Percentiles rank a stretch among this genome's conserved stretches.
phyloP scores from a whole-genome alignment of 30 jellyfish, hydroid and myxozoan species.

The Nemopilema nomurai region DNA sequence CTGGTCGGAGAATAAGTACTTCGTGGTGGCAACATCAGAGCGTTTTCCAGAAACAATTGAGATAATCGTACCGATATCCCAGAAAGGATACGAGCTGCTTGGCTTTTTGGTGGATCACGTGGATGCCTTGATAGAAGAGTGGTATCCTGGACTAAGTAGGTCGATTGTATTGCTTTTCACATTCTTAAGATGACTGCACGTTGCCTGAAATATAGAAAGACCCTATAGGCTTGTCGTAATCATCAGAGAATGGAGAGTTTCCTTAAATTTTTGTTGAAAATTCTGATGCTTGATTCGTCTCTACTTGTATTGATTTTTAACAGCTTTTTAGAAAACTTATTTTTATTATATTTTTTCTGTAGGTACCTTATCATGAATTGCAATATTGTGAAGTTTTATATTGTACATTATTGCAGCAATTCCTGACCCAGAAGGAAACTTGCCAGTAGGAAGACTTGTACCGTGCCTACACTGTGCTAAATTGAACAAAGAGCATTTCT shows the following conservation, averaged over 20 bases:
- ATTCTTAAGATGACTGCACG: too few relatives aligned
- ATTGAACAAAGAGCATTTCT: slow-evolving; percentile 23
- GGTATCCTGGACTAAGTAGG: slow-evolving; percentile 95
- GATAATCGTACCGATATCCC: slow-evolving; percentile 55
- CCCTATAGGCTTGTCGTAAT: too few relatives aligned
- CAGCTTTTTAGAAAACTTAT: too few relatives aligned
- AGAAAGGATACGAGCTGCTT: slow-evolving; percentile 74
- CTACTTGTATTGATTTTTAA: too few relatives aligned
- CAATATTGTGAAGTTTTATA: too few relatives aligned
- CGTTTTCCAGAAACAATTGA: slow-evolving; percentile 47
- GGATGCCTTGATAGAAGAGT: slow-evolving; percentile 83
- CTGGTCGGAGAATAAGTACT: slow-evolving; percentile 64
- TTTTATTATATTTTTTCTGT: too few relatives aligned
- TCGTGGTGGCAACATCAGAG: slow-evolving; percentile 56
- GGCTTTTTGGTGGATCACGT: slow-evolving; percentile 82
- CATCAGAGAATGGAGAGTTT: too few relatives aligned
- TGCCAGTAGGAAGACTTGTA: slow-evolving; percentile 53
- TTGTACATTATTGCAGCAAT: neutral
- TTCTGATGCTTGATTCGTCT: too few relatives aligned
- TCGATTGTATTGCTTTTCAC: neutral
- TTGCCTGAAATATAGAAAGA: too few relatives aligned
- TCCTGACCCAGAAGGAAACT: slow-evolving; percentile 40
- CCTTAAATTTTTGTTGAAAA: too few relatives aligned
- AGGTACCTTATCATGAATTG: too few relatives aligned
- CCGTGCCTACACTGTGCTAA: slow-evolving; percentile 68